phyloP scores from a whole-genome alignment of 2,888 invertebrate species.

The Apantesis nais region DNA sequence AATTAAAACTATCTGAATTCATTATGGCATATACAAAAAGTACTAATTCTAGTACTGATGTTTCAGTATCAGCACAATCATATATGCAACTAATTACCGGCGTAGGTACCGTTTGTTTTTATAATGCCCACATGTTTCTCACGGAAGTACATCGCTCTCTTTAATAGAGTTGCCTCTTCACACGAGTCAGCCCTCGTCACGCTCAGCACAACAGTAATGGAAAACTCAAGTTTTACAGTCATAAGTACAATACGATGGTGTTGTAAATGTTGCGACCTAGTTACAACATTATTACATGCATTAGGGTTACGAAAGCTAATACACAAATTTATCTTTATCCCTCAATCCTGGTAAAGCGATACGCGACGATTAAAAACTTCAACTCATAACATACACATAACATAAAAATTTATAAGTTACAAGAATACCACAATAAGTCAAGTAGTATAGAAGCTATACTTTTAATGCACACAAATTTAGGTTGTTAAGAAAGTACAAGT shows the following conservation, averaged over 20 bases:
- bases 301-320: conserved; percentile 19
- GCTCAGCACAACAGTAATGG: conserved; percentile 66
- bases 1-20: not conserved
- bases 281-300: conserved; percentile 25
- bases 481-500: too few species aligned
- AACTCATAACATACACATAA: too few species aligned
- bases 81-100: conserved; percentile 26
- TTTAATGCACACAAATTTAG: too few species aligned
- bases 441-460: too few species aligned
- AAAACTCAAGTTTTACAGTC: conserved; percentile 67
- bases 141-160: conserved; percentile 45
- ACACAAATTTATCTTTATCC: not conserved
- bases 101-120: conserved; percentile 42
- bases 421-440: too few species aligned
- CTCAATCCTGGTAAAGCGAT: too few species aligned
- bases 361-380: too few species aligned
- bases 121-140: conserved; percentile 46
- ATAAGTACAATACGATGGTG: conserved; percentile 34
- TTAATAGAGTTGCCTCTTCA: conserved; percentile 57
- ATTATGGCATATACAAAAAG: not conserved
- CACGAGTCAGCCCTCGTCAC: conserved; percentile 60
- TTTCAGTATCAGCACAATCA: conserved; percentile 9
- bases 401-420: too few species aligned
- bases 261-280: conserved; percentile 36
- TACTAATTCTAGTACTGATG: conserved; percentile 6